Base-by-base conservation (phyloP, 2,113 vertebrate species). In the Aythya baeri region DNA sequence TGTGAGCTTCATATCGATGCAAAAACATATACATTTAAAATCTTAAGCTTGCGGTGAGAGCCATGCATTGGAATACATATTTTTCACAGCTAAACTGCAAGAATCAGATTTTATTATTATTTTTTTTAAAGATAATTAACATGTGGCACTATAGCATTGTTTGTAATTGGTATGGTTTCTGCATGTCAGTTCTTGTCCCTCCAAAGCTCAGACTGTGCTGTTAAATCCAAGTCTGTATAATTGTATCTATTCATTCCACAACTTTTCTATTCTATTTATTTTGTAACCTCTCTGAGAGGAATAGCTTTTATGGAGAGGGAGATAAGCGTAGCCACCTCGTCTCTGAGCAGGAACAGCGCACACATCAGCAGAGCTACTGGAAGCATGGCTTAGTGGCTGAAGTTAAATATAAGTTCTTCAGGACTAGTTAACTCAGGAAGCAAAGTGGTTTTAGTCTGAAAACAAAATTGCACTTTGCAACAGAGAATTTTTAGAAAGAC, bases 61-160 rank as follows among this genome's bases (percentile, higher is more conserved):
- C 20, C 57, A 44, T 43, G 43, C 52, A 52, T 13, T 41, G 58
- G 67, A 95, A 4, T 13, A 32, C 21, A 43, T 22, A 44, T 73
- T 12, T 77, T 44, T 49, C 74, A 81, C 36, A 67, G 14, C 25
- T 77, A 3, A 43, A 55, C 81, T 83, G 63, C 76, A 86, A 80
- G 83, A 92, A 95, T 91, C 3, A 5, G 73, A 65, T n/a, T 77
- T 7, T 32, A 38, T 38, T 38, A 34, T 38, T 38, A 38, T 38
- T 11, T 38, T 38, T 11, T 41, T 41, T 41, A 5, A 41, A 96
- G 63, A 86, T 59, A 50, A 65, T 66, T 94, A 58, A 58, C 61
- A 91, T 84, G 86, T 76, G 79, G 76, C 91, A 96, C 88, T 11
- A 82, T 76, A 89, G 79, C 52, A 79, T 16, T 27, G 54, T 61